These are phyloP conservation scores for Amblyopsis hoosieri DNA, from an alignment of 2,797 vertebrate genomes.

Conservation along the genomic window DNA sequence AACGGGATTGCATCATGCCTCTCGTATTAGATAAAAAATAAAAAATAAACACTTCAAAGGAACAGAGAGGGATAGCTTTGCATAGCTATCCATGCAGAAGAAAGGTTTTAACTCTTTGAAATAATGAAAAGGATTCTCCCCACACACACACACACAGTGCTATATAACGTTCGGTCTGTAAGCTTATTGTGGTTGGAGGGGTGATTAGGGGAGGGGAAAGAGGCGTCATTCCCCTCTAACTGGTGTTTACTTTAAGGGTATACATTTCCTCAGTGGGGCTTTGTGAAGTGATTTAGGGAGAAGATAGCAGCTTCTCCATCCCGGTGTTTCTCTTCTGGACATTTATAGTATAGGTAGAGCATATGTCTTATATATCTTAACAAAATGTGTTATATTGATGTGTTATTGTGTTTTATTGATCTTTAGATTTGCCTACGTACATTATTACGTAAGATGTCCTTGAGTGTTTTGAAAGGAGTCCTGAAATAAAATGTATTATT, in stretches of 20 bases:
- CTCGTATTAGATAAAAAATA: conserved; percentile 3
- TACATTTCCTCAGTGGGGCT: conserved; percentile 51
- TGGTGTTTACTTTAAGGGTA: conserved; percentile 48
- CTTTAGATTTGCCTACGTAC: no score
- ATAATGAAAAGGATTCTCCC: not conserved
- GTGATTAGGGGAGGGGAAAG: not conserved
- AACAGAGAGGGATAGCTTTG: no score
- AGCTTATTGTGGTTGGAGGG: not conserved
- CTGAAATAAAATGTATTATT: no score
- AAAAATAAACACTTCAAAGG: no score
- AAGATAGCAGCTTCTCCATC: conserved; percentile 36
- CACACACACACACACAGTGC: not conserved
- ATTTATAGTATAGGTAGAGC: not conserved
- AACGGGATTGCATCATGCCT: conserved; percentile 13
- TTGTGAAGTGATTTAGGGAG: conserved; percentile 57
- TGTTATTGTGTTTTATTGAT: no score
- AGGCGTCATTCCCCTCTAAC: conserved; percentile 29
- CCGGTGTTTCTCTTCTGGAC: conserved; percentile 7
- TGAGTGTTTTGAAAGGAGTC: no score
- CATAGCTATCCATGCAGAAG: no score
- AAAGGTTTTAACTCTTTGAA: not conserved
- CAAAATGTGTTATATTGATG: no score
- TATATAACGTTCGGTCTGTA: not conserved
- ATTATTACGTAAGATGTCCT: no score
- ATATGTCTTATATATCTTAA: no score